A percentile compares a stretch with the other conserved stretches of the same genome.
These are phyloP conservation scores for Drosophila putrida DNA, from an alignment of 2,888 invertebrate species.

Conservation along the genomic window DNA sequence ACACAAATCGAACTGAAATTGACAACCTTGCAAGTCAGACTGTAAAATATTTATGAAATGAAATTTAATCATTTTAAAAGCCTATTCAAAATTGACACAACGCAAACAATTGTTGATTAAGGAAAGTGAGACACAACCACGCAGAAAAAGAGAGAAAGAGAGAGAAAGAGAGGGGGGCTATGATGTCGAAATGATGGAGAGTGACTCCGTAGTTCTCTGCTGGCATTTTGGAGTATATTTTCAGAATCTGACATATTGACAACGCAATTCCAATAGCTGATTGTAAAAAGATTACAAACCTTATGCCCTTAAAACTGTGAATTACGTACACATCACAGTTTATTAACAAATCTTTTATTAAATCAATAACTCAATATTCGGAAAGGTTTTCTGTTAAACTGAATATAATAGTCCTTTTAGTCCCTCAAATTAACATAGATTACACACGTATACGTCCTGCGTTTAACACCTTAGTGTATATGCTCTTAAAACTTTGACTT, in stretches of 20 bases:
- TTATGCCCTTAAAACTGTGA: too few relatives aligned
- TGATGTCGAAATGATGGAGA: neutral
- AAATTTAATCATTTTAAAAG: slow-evolving; percentile 79
- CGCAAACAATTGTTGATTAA: slow-evolving; percentile 55
- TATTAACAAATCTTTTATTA: neutral
- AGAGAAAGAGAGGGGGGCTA: neutral
- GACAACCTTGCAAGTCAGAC: slow-evolving; percentile 39
- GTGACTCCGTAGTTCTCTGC: too few relatives aligned
- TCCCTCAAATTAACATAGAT: neutral
- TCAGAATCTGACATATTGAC: too few relatives aligned
- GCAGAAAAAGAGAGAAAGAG: neutral
- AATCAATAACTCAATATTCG: neutral
- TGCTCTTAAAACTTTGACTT: too few relatives aligned
- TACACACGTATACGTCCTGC: slow-evolving; percentile 7
- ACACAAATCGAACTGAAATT: slow-evolving; percentile 50
- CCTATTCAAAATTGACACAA: slow-evolving; percentile 66
- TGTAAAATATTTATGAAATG: slow-evolving; percentile 60
- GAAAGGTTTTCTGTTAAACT: neutral
- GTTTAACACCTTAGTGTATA: too few relatives aligned
- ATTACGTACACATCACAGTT: neutral
- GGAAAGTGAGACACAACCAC: slow-evolving; percentile 13
- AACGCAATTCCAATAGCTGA: neutral
- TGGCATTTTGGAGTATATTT: too few relatives aligned
- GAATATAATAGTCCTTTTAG: neutral
- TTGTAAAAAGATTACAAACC: too few relatives aligned